Evolutionary conservation across 2,113 vertebrate species (phyloP), one percentile per base, ranked within the genome.

Genomic region (Aleadryas rufinucha): DNA sequence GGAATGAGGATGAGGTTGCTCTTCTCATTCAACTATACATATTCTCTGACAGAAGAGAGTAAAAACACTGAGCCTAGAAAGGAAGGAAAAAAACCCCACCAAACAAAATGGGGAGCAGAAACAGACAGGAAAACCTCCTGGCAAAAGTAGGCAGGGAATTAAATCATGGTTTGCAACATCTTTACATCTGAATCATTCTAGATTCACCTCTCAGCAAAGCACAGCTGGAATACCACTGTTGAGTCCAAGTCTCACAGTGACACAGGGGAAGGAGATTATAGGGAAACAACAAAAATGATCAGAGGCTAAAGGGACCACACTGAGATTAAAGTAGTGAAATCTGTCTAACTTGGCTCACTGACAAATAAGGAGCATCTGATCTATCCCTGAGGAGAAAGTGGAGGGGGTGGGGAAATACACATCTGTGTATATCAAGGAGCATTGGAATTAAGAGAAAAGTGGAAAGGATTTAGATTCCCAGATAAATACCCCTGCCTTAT

Each of bases 321-420:
- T 50, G 66, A 92, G 64, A 89, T 70, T 87, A 19, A 91, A 92
- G 49, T 3, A 78, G 44, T 72, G 54, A 81, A 93, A 85, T 82
- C 50, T 61, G 31, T 37, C 47, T 53, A 61, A 64, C 31, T 61
- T 75, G 49, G 33, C 60, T 85, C 49, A 65, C 31, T 64, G 56
- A 66, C 75, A 92, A 75, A 83, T 50, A 76, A 90, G 24, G 41
- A 84, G 52, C 72, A 79, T 63, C 37, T 49, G 37, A 91, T 65
- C 23, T 30, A 68, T 57, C 35, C 19, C 50, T 11, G 13, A 84
- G 39, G 33, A 90, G 21, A 71, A 71, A 71, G 33, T 21, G 37
- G 27, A 47, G 9, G 14, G 44, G 7, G 11, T 2, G 2, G 33
- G 44, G 21, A 82, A 91, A 74, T 37, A 84, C 0, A 65, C 5